Conservation (phyloP, 2,797 vertebrate species). For the Poecilia picta region DNA sequence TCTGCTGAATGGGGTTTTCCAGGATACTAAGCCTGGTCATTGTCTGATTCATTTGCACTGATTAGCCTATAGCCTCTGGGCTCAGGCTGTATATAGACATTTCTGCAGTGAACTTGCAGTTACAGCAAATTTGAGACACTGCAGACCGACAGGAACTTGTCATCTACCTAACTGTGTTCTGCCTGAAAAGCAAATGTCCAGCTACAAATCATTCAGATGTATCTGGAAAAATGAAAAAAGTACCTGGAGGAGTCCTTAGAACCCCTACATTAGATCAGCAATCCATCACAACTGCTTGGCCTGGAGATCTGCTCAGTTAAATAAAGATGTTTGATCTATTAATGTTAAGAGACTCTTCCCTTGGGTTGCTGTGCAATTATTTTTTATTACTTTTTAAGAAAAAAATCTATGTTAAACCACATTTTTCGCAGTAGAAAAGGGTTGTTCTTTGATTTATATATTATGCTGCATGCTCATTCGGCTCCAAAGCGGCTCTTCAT, state of each 20-base stretch:
- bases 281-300: background rate
- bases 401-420: too few relatives aligned
- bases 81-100: conserved; percentile 62
- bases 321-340: background rate
- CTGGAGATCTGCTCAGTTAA: background rate
- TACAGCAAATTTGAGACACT: conserved; percentile 64
- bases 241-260: background rate
- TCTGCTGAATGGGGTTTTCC: conserved; percentile 70
- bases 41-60: conserved; percentile 69
- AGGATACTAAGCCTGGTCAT: conserved; percentile 65
- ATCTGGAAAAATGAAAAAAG: background rate
- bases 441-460: too few relatives aligned
- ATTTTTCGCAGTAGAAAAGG: too few relatives aligned
- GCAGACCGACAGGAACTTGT: conserved; percentile 61
- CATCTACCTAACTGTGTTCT: conserved; percentile 40
- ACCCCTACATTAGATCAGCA: background rate
- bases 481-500: too few relatives aligned
- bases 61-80: conserved; percentile 69
- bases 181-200: conserved; percentile 17
- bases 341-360: background rate
- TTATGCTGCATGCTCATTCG: too few relatives aligned
- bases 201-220: conserved; percentile 7
- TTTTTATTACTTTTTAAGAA: too few relatives aligned
- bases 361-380: background rate
- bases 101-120: conserved; percentile 69